phyloP scores from a whole-genome alignment of 1,140 invertebrate species.

The Leptinotarsa lineolata region DNA sequence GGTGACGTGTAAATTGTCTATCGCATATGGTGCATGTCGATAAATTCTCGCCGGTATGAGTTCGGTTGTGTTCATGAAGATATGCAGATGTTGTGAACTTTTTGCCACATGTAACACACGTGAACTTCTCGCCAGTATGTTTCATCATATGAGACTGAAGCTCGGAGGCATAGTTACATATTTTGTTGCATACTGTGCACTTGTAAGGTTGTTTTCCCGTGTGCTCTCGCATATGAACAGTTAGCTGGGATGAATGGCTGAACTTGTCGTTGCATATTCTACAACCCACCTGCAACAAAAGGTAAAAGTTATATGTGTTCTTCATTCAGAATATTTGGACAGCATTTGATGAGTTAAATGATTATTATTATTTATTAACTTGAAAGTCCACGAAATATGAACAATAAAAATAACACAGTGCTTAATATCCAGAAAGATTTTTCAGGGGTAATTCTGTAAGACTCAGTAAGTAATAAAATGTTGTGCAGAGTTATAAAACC shows the following conservation, averaged over 20 bases:
- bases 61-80: conserved; percentile 46
- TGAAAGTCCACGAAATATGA: no score
- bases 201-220: conserved; percentile 72
- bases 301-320: no score
- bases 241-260: conserved; percentile 64
- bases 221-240: conserved; percentile 70
- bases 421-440: no score
- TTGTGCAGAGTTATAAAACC: no score
- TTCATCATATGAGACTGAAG: conserved; percentile 79
- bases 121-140: conserved; percentile 74
- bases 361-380: no score
- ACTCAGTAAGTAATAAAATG: no score
- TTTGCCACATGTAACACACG: conserved; percentile 55
- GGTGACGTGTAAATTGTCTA: conserved; percentile 56
- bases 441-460: no score
- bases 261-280: conserved; percentile 62
- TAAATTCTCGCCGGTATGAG: conserved; percentile 49
- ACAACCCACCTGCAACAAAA: conserved; percentile 45
- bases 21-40: conserved; percentile 60
- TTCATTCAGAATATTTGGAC: no score
- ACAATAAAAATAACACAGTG: no score
- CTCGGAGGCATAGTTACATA: conserved; percentile 81
- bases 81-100: conserved; percentile 51
- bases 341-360: no score
- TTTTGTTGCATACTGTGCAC: conserved; percentile 67